Evolutionary conservation across 1,140 invertebrate genomes (phyloP).

Genomic region (Parapsyche elsis): DNA sequence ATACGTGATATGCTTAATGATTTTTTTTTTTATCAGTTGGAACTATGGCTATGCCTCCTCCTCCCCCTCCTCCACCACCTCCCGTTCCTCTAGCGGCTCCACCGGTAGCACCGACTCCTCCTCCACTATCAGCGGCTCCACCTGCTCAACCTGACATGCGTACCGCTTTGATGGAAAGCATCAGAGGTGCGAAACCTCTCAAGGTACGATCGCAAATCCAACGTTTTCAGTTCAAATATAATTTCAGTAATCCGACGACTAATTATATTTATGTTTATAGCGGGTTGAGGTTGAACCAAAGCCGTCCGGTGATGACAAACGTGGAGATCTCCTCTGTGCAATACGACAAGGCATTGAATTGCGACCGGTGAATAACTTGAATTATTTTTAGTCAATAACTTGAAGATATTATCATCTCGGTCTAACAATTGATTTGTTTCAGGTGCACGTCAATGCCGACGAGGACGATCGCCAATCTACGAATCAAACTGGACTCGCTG

Average conservation of each 20-base stretch:
- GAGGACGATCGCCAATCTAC: conserved; percentile 54
- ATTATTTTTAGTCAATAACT: background rate
- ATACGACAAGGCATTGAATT: conserved; percentile 83
- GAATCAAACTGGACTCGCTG: conserved; percentile 75
- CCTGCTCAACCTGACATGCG: conserved; percentile 66
- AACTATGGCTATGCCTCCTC: conserved; percentile 62
- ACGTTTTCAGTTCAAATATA: background rate
- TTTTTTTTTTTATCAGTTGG: conserved; percentile 27
- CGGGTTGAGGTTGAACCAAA: conserved; percentile 69
- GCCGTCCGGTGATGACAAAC: conserved; percentile 60
- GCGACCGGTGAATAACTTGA: conserved; percentile 73
- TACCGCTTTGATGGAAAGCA: conserved; percentile 81
- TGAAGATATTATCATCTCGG: background rate
- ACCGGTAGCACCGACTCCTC: conserved; percentile 54
- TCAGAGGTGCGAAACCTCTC: conserved; percentile 73
- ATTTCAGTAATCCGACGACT: background rate
- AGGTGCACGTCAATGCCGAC: conserved; percentile 52
- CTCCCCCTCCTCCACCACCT: conserved; percentile 62
- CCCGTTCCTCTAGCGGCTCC: conserved; percentile 10
- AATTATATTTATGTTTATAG: conserved; percentile 59
- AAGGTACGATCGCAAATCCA: conserved; percentile 64
- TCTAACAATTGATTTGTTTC: conserved; percentile 22
- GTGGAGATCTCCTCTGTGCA: conserved; percentile 81
- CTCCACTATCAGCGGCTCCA: conserved; percentile 58
- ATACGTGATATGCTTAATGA: conserved; percentile 10